Base-by-base conservation (phyloP, 2,888 invertebrate species). In the Drosophila planitibia region DNA sequence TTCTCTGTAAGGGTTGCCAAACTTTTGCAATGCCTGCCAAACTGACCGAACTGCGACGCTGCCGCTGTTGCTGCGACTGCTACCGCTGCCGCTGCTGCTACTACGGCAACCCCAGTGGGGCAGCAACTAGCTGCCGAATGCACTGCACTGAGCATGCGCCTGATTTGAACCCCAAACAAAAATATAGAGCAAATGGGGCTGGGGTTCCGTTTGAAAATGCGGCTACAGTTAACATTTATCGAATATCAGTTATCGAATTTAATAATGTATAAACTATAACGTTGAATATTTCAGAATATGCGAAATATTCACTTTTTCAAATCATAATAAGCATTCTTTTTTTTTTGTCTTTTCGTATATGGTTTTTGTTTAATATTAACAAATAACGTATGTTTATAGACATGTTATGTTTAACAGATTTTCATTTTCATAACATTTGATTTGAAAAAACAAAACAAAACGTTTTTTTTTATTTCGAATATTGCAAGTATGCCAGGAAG, bases 101-200 rank as follows among this genome's bases (percentile, higher is more conserved):
- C 41, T 16, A 32, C 16, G 78, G 60, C 78, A 78, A 78, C 78
- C 76, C 76, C 78, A 44, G 47, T 49, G 47, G 39, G 30, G 61
- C 28, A 53, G 28, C 37, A 55, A 28, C 59, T 74, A 67, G 65
- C 61, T 68, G 60, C 58, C 39, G 16, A 22, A 30, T 44, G 33
- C 47, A 33, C 0, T 4, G 2, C 54, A 66, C 10, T 44, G 80
- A 75, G 78, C 78, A 64, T 79, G 78, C 78, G 78, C 63, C 70
- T 79, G 44, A 66, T 51, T 63, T 62, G 65, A 69, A 62, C 74
- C 68, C 69, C 76, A 37, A 52, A 39, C 55, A 58, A 41, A n/a
- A 16, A 55, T 55, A 37, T 37, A 39, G 57, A 57, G 57, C 39
- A 57, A 39, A 5, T 35, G 22, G 22, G 10, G 35, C n/a, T 37